A percentile compares a stretch with the other conserved stretches of the same genome.
Evolutionary conservation across 2,888 invertebrate genomes (phyloP).

Genomic region (Camptogramma bilineatum): DNA sequence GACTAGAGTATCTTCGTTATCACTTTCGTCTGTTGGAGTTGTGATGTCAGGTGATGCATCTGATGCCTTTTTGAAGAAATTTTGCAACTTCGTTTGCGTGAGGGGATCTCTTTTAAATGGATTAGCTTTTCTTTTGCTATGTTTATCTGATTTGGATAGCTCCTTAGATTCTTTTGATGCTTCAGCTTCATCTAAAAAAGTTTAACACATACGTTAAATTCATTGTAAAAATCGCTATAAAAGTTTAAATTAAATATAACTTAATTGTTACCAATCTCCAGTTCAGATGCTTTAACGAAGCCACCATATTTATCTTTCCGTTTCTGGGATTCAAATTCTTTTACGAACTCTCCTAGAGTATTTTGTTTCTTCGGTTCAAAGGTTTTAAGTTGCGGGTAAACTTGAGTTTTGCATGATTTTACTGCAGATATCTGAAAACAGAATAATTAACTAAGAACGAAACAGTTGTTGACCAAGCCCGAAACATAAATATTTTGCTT

Average conservation of each 20-base stretch:
- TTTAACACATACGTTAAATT: background rate
- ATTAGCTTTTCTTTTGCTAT: conserved; percentile 75
- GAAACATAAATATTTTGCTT: too few species aligned
- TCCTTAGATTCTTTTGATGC: conserved; percentile 51
- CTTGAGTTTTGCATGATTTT: conserved; percentile 80
- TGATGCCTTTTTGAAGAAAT: conserved; percentile 70
- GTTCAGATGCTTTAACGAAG: conserved; percentile 73
- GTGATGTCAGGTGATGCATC: conserved; percentile 53
- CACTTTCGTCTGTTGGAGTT: conserved; percentile 60
- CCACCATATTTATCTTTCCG: conserved; percentile 50
- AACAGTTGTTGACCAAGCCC: too few species aligned
- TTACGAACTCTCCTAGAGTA: conserved; percentile 77
- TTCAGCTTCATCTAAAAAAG: conserved; percentile 53
- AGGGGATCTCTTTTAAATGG: conserved; percentile 79
- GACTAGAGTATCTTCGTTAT: conserved; percentile 61
- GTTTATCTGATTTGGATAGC: conserved; percentile 77
- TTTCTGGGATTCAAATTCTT: conserved; percentile 77
- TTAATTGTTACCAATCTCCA: conserved; percentile 60
- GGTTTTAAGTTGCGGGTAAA: conserved; percentile 83
- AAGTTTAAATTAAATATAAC: background rate
- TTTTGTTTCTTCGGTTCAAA: conserved; percentile 83
- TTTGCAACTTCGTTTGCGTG: conserved; percentile 79
- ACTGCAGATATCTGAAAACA: conserved; percentile 85
- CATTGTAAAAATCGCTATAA: background rate
- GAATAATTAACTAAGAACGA: background rate